Evolutionary conservation across 2,888 invertebrate species (phyloP).

Genomic region (Agriopis leucophaearia): DNA sequence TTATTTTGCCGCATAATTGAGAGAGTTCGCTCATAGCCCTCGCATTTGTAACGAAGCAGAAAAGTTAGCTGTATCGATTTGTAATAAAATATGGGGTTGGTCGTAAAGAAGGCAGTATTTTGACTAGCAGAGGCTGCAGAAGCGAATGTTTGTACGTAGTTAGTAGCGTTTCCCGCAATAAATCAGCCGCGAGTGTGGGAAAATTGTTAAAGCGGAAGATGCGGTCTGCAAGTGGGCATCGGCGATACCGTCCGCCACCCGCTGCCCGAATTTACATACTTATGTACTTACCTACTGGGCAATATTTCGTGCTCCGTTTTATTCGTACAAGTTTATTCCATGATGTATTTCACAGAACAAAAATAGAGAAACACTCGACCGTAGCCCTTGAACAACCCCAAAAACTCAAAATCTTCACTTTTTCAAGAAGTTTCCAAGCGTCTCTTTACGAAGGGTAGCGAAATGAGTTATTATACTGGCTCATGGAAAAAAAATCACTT

Average conservation of each 20-base stretch:
- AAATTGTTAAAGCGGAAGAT: slow-evolving; percentile 70
- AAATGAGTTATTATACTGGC: slow-evolving; percentile 84
- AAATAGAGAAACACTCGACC: slow-evolving; percentile 30
- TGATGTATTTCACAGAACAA: slow-evolving; percentile 10
- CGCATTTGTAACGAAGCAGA: slow-evolving; percentile 57
- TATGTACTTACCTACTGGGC: slow-evolving; percentile 25
- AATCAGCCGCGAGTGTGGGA: slow-evolving; percentile 72
- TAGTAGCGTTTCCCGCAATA: slow-evolving; percentile 70
- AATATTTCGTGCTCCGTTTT: slow-evolving; percentile 37
- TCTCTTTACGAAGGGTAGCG: slow-evolving; percentile 68
- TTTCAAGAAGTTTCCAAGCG: slow-evolving; percentile 72
- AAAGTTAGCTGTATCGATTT: slow-evolving; percentile 67
- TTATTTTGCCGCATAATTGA: slow-evolving; percentile 36
- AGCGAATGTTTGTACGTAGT: slow-evolving; percentile 67
- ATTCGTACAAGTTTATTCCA: slow-evolving; percentile 32
- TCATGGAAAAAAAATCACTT: slow-evolving; percentile 81
- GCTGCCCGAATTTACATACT: slow-evolving; percentile 50
- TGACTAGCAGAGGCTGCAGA: slow-evolving; percentile 63
- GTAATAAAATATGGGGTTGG: slow-evolving; percentile 73
- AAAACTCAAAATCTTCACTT: slow-evolving; percentile 57
- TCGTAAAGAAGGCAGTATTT: slow-evolving; percentile 74
- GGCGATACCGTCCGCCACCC: slow-evolving; percentile 57
- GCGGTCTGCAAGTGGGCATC: slow-evolving; percentile 66
- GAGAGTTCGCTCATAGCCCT: slow-evolving; percentile 28
- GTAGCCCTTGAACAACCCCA: slow-evolving; percentile 47